Conservation (phyloP, 2,113 vertebrate genomes). For the Notechis scutatus region DNA sequence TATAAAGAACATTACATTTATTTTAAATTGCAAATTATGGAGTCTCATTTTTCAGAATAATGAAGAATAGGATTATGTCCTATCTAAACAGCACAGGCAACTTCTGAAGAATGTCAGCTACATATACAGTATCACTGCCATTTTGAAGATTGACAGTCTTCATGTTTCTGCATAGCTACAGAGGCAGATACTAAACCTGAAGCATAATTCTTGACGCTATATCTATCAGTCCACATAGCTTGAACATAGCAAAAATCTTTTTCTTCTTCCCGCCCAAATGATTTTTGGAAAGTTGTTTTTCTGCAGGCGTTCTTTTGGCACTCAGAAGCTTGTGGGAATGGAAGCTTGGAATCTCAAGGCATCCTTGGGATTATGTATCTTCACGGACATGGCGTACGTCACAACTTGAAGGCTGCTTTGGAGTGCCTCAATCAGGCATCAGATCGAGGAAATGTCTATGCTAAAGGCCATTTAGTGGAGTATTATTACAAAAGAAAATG, state of each 20-base stretch:
- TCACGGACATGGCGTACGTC: conserved; percentile 67
- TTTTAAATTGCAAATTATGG: neutral
- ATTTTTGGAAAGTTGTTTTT: neutral
- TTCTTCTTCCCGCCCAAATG: neutral
- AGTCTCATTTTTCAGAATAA: neutral
- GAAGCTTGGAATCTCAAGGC: conserved; percentile 80
- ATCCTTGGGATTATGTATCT: conserved; percentile 79
- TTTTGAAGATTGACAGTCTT: neutral
- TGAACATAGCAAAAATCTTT: neutral
- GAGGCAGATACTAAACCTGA: neutral
- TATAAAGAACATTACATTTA: neutral
- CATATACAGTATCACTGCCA: neutral
- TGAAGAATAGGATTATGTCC: neutral
- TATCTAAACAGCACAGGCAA: neutral
- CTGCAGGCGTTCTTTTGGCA: conserved; percentile 82
- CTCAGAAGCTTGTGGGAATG: conserved; percentile 79
- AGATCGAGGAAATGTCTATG: conserved; percentile 73
- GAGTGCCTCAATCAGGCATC: conserved; percentile 72
- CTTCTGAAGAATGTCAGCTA: neutral
- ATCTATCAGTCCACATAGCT: neutral
- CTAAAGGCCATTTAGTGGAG: conserved; percentile 75
- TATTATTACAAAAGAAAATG: conserved; percentile 77
- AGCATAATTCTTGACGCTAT: neutral
- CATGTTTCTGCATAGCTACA: neutral
- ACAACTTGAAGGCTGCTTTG: conserved; percentile 65